Conservation (phyloP, 2,888 invertebrate genomes). For the Eutolmus rufibarbis region DNA sequence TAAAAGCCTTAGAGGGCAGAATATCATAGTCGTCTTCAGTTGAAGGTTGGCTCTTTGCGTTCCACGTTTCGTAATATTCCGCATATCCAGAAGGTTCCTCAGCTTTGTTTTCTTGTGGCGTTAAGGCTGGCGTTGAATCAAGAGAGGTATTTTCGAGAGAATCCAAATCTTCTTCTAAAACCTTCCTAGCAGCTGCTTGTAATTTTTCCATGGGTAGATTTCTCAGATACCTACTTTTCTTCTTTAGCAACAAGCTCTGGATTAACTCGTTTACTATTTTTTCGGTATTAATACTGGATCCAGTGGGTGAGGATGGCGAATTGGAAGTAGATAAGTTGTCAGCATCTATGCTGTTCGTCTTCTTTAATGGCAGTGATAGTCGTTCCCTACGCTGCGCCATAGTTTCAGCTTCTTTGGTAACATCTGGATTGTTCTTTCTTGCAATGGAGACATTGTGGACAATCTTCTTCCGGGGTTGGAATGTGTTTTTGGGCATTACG, state of each 20-base stretch:
- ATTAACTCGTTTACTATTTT: conserved; percentile 68
- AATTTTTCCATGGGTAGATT: conserved; percentile 68
- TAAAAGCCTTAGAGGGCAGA: conserved; percentile 68
- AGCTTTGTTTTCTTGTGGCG: conserved; percentile 63
- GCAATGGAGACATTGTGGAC: conserved; percentile 63
- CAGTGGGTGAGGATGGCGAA: conserved; percentile 62
- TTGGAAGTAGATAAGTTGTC: conserved; percentile 66
- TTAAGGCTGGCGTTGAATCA: conserved; percentile 64
- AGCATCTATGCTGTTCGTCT: conserved; percentile 63
- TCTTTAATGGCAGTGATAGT: conserved; percentile 65
- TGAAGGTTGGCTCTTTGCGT: conserved; percentile 51
- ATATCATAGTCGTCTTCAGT: conserved; percentile 61
- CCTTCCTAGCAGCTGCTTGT: conserved; percentile 67
- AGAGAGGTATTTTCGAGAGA: conserved; percentile 63
- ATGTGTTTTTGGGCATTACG: conserved; percentile 37
- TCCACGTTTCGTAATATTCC: conserved; percentile 69
- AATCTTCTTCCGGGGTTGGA: conserved; percentile 57
- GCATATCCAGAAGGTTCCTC: conserved; percentile 61
- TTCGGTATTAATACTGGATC: conserved; percentile 64
- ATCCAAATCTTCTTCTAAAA: conserved; percentile 67
- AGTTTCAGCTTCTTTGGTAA: conserved; percentile 58
- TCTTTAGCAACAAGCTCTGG: conserved; percentile 66
- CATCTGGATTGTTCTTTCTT: conserved; percentile 59
- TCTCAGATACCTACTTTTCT: conserved; percentile 65
- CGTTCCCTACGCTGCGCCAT: conserved; percentile 64